phyloP scores from a whole-genome alignment of 2,888 invertebrate genomes.

The Mellilla xanthometata region DNA sequence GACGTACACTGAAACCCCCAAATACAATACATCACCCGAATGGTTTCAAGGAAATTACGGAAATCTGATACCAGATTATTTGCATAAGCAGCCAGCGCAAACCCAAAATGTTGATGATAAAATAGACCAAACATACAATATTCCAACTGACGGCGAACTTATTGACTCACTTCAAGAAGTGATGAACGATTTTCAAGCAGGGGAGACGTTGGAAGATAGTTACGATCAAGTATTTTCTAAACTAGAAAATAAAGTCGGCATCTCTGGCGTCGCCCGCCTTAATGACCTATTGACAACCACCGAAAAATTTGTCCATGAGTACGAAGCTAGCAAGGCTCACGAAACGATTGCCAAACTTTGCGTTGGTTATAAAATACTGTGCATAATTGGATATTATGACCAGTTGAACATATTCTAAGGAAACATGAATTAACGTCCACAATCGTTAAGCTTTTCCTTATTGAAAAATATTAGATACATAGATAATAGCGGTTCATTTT shows the following conservation, averaged over 20 bases:
- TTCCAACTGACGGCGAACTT: neutral
- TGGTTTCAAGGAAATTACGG: too few species aligned
- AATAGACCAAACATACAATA: too few species aligned
- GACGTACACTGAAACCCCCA: too few species aligned
- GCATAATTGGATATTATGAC: neutral
- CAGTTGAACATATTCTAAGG: neutral
- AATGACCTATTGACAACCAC: neutral
- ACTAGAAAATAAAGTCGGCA: neutral
- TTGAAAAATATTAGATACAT: too few species aligned
- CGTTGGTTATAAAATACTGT: neutral
- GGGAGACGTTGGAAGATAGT: neutral
- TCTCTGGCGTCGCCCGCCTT: neutral
- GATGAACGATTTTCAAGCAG: neutral
- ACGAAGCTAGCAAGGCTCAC: too few species aligned
- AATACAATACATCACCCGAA: too few species aligned
- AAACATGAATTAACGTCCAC: too few species aligned
- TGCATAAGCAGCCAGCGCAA: too few species aligned
- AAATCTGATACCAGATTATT: too few species aligned
- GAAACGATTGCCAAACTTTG: neutral
- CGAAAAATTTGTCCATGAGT: neutral
- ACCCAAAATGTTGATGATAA: too few species aligned
- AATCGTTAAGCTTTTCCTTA: too few species aligned
- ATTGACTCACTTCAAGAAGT: neutral
- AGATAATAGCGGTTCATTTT: too few species aligned
- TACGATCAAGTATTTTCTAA: neutral